phyloP scores from a whole-genome alignment of 2,797 vertebrate genomes.

The Florisuga fusca region DNA sequence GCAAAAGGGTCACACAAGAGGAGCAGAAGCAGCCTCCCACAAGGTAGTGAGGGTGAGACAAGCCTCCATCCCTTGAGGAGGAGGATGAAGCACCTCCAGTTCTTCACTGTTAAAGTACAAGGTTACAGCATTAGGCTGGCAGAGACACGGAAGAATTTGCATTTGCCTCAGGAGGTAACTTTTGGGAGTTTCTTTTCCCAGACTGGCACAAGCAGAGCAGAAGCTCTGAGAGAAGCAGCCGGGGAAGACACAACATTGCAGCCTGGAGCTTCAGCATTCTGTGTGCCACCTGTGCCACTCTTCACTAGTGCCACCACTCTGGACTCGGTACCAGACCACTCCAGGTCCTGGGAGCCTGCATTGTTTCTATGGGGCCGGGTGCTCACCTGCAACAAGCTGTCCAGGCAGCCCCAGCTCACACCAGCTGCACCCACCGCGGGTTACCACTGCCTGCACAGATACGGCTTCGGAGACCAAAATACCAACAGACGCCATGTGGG shows the following conservation, averaged over 20 bases:
- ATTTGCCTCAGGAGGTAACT: not conserved
- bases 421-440: not conserved
- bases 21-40: not conserved
- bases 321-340: rapidly evolving
- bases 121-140: rapidly evolving
- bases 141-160: not conserved
- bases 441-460: not conserved
- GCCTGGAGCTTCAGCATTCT: not conserved
- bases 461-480: not conserved
- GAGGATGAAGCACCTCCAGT: not conserved
- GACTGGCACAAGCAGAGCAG: not conserved
- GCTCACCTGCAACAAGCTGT: not conserved
- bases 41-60: not conserved
- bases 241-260: not conserved
- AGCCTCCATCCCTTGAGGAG: not conserved
- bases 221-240: not conserved
- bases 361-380: not conserved
- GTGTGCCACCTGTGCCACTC: not conserved
- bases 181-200: not conserved
- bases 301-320: not conserved
- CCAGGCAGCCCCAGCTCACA: not conserved
- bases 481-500: rapidly evolving
- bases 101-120: not conserved
- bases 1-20: not conserved
- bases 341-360: no score